Percentiles rank a stretch among this genome's conserved stretches.
Conservation (phyloP, 1,140 invertebrate species). For the Samia ricini region DNA sequence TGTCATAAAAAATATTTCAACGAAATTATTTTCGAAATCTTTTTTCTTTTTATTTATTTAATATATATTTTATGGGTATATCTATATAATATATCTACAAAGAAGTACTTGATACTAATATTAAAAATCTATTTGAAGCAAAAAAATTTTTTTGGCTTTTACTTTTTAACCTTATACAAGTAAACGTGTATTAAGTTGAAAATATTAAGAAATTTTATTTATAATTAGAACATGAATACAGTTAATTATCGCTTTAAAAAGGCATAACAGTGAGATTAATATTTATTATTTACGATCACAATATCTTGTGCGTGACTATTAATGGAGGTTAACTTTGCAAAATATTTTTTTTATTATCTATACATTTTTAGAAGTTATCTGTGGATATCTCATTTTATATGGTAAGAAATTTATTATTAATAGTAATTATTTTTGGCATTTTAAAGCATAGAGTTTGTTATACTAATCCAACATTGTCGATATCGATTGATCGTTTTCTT, state of each 20-base stretch:
- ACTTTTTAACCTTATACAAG: conserved; percentile 38
- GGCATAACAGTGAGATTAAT: conserved; percentile 39
- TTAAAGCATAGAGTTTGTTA: conserved; percentile 5
- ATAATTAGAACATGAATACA: not conserved
- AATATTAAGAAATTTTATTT: conserved; percentile 24
- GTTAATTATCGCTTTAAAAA: conserved; percentile 43
- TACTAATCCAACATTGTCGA: too few relatives aligned
- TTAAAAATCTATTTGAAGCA: conserved; percentile 57
- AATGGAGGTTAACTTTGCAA: conserved; percentile 24
- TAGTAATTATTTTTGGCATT: not conserved
- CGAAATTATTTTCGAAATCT: conserved; percentile 47
- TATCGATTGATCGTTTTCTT: conserved; percentile 29
- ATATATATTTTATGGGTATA: conserved; percentile 33
- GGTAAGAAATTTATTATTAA: not conserved
- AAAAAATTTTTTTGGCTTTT: conserved; percentile 41
- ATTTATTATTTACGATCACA: conserved; percentile 47
- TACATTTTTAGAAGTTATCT: too few relatives aligned
- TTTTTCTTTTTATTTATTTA: conserved; percentile 14
- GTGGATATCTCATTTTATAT: not conserved
- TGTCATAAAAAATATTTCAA: conserved; percentile 69
- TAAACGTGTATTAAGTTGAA: conserved; percentile 20
- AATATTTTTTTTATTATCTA: too few relatives aligned
- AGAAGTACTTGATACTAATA: not conserved
- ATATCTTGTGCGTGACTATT: conserved; percentile 62
- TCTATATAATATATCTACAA: conserved; percentile 8